Evolutionary conservation across 1,140 invertebrate species (phyloP), one percentile per base, ranked within the genome.

Genomic region (Hylaeus anthracinus): DNA sequence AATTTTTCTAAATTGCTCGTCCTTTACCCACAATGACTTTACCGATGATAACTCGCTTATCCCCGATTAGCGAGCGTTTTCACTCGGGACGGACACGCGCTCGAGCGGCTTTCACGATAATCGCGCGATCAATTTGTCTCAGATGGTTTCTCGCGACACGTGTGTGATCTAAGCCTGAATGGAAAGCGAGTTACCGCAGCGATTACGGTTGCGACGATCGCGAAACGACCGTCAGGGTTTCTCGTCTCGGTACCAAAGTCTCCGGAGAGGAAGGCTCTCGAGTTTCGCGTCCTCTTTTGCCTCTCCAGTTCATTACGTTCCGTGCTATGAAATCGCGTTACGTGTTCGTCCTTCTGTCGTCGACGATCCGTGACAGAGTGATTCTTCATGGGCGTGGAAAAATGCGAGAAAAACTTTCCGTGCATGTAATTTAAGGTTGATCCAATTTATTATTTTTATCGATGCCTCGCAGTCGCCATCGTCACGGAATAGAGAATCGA

Each of bases 91-190:
- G 0, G 43, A 8, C 37, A 2, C 53, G 26, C 51, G 48, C 37
- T 60, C 66, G 66, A 53, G 15, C 51, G n/a, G 51, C 71, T 79
- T 79, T 73, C 70, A 79, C 71, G 41, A 39, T 73, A 15, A 53
- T 73, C 51, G n/a, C n/a, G 8, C 51, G 61, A 73, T 43, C 58
- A 69, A 63, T 72, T 72, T 5, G n/a, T n/a, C 45, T 48, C 12
- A 12, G 64, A 69, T 53, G 6, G 37, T 55, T 53, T 78, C 37
- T 60, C 45, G 67, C 45, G 58, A 72, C 26, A 72, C 56, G 37
- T 37, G 12, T 67, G 15, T 71, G 67, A 61, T 63, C 58, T 63
- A 61, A 78, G 75, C 56, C 26, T 1, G 15, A 51, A 9, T 58
- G 67, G 12, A 71, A 61, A 78, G n/a, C 41, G 66, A 56, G 53